Conservation (phyloP, 2,113 vertebrate species). For the Rutilus rutilus region DNA sequence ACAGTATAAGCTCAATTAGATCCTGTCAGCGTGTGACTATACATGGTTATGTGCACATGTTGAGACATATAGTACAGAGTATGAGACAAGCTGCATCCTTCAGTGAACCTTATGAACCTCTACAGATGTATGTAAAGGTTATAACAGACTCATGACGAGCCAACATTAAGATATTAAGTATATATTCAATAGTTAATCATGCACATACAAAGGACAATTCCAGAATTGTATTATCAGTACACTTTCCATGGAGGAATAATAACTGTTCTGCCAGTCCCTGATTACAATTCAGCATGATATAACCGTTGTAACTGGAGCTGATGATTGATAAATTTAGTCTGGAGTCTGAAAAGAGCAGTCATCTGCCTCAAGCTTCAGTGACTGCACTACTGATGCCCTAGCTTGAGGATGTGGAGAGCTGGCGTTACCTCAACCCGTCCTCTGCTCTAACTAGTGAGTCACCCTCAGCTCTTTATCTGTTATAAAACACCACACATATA, state of each 20-base stretch:
- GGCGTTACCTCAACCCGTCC: background rate
- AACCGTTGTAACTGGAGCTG: background rate
- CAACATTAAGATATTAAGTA: background rate
- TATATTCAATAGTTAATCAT: background rate
- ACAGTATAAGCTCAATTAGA: background rate
- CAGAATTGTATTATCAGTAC: background rate
- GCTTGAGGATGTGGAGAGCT: constrained; percentile 14
- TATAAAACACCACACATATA: background rate
- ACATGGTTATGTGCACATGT: background rate
- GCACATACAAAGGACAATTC: background rate
- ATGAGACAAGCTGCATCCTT: background rate
- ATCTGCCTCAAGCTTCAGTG: background rate
- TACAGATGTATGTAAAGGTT: background rate
- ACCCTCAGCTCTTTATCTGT: background rate
- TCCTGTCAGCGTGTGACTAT: background rate
- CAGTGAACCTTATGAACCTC: background rate
- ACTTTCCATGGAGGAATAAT: background rate
- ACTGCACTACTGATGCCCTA: background rate
- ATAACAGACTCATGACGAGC: background rate
- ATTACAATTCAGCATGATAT: constrained; percentile 1
- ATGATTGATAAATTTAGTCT: constrained; percentile 25
- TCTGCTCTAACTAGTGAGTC: background rate
- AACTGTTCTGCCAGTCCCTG: background rate
- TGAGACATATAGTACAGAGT: background rate
- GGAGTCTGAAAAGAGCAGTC: background rate